Percentiles rank a stretch among this genome's conserved stretches.
phyloP scores from a whole-genome alignment of 30 jellyfish, hydroid and myxozoan genomes.

The Hydractinia symbiolongicarpus region DNA sequence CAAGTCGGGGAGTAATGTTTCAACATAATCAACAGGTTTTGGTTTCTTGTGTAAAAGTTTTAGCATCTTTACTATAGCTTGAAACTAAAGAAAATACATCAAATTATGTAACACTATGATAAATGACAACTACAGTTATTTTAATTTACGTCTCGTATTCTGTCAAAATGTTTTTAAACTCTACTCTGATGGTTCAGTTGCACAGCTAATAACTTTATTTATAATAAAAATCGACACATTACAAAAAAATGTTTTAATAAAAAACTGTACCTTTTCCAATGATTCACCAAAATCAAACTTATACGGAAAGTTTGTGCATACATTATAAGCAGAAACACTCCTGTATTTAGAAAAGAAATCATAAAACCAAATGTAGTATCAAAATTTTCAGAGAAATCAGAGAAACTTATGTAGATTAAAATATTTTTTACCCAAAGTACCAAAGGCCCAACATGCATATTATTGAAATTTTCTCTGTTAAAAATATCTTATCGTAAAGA shows the following conservation, averaged over 20 bases:
- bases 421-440: no score
- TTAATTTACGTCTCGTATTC: no score
- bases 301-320: constrained; percentile 47
- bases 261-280: constrained; percentile 60
- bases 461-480: no score
- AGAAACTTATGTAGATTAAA: no score
- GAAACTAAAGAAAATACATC: constrained; percentile 42
- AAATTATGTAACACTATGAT: neutral
- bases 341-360: constrained; percentile 19
- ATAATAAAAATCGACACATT: neutral
- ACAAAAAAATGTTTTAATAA: neutral
- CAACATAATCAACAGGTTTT: constrained; percentile 35
- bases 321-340: constrained; percentile 30
- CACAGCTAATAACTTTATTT: no score
- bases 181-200: no score
- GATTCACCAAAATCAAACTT: constrained; percentile 77
- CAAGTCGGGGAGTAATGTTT: constrained; percentile 72
- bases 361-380: neutral
- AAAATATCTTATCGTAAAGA: no score
- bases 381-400: neutral
- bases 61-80: constrained; percentile 56
- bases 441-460: no score
- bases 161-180: no score
- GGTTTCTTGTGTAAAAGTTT: constrained; percentile 63
- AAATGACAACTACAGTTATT: neutral